Evolutionary conservation across 2,888 invertebrate genomes (phyloP).

Genomic region (Rhagium mordax): DNA sequence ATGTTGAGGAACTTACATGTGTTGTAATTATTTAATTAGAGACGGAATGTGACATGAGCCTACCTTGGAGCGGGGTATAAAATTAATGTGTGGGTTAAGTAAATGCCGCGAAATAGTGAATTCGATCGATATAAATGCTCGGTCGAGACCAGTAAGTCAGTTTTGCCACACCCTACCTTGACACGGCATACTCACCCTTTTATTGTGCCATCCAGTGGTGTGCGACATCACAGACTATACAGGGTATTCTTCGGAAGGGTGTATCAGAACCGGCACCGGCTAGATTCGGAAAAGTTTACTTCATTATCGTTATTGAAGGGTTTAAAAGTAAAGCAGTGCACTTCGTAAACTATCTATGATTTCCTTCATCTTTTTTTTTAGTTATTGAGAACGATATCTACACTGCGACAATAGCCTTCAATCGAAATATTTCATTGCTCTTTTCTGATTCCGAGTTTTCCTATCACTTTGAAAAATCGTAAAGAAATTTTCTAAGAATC

Average conservation of each 20-base stretch:
- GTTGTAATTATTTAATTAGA: constrained; percentile 10
- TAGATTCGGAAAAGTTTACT: no score
- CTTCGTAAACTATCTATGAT: no score
- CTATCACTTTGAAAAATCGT: no score
- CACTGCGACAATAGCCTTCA: no score
- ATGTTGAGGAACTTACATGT: neutral
- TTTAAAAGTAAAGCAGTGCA: no score
- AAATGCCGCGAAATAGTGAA: constrained; percentile 22
- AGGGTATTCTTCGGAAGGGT: no score
- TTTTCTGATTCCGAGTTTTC: no score
- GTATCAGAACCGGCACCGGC: neutral
- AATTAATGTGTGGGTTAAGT: constrained; percentile 14
- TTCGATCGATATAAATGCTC: constrained; percentile 44
- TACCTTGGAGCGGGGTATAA: neutral
- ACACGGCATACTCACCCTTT: constrained; percentile 36
- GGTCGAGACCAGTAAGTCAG: constrained; percentile 18
- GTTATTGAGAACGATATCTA: no score
- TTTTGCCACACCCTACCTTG: constrained; percentile 47
- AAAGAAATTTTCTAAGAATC: no score
- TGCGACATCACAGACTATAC: neutral
- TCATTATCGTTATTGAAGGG: no score
- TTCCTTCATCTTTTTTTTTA: no score
- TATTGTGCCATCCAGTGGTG: constrained; percentile 18
- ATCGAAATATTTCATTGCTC: no score
- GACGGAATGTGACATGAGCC: constrained; percentile 1